Evolutionary conservation across 2,113 vertebrate genomes (phyloP).

Genomic region (Cyanistes caeruleus): DNA sequence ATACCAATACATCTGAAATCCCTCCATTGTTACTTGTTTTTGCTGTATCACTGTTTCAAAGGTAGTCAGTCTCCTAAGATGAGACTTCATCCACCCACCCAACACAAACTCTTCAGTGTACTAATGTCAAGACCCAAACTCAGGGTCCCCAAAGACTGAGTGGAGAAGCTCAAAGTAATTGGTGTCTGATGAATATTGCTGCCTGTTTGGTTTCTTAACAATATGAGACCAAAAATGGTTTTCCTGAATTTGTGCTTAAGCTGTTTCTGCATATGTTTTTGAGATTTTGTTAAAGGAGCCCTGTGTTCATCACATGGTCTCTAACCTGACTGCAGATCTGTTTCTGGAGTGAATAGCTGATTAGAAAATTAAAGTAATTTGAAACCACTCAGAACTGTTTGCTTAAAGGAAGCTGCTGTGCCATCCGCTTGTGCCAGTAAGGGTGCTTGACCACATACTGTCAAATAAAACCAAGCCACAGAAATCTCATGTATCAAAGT

Average conservation of each 20-base stretch:
- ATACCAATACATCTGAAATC: not conserved
- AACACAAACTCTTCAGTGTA: not conserved
- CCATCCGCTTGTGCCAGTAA: not conserved
- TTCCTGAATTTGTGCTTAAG: not conserved
- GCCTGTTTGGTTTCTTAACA: not conserved
- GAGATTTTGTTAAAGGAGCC: not conserved
- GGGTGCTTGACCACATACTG: not conserved
- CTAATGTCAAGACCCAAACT: not conserved
- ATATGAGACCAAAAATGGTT: not conserved
- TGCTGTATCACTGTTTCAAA: not conserved
- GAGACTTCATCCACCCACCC: not conserved
- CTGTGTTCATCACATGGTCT: not conserved
- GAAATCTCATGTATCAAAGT: not conserved
- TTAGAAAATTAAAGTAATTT: not conserved
- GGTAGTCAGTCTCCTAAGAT: not conserved
- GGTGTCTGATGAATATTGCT: rapidly evolving
- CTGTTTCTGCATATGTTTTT: not conserved
- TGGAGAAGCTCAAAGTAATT: not conserved
- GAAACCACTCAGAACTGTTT: not conserved
- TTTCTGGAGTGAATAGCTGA: not conserved
- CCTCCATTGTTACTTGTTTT: not conserved
- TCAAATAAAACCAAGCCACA: not conserved
- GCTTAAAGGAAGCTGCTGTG: not conserved
- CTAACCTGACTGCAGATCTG: not conserved
- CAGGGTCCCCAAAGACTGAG: not conserved